Evolutionary conservation across 2,888 invertebrate species (phyloP).

Genomic region (Chaitophorus viminalis): DNA sequence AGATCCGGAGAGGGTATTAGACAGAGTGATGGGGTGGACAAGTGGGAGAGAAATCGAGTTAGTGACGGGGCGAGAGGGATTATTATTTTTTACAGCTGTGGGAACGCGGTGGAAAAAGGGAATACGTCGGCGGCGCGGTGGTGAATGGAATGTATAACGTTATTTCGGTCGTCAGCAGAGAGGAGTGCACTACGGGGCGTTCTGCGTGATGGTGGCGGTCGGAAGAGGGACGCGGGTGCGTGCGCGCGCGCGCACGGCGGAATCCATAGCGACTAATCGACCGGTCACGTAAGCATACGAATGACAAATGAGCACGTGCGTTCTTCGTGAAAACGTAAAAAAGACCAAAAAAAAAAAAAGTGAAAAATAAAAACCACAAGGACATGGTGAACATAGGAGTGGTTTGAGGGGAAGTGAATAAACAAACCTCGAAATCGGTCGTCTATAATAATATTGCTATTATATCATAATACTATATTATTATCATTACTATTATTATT

Average conservation of each 20-base stretch:
- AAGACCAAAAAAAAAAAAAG: neutral
- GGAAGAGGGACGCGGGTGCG: neutral
- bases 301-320: constrained; percentile 58
- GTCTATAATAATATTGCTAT: no score
- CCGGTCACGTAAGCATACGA: constrained; percentile 57
- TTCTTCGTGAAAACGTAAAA: constrained; percentile 13
- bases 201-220: neutral
- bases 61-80: neutral
- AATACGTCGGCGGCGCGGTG: neutral
- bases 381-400: no score
- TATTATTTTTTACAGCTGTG: constrained; percentile 10
- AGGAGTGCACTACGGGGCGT: neutral
- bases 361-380: neutral
- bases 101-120: neutral
- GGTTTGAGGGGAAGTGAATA: no score
- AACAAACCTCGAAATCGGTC: no score
- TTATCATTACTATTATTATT: no score
- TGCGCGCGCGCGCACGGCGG: constrained; percentile 25
- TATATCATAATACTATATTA: no score
- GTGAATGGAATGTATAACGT: constrained; percentile 14
- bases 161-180: constrained; percentile 5
- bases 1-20: no score
- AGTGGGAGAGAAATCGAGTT: neutral
- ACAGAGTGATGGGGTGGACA: neutral
- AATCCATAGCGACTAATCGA: constrained; percentile 59